phyloP scores from a whole-genome alignment of 2,113 vertebrate species.

The Oreotrochilus melanogaster region DNA sequence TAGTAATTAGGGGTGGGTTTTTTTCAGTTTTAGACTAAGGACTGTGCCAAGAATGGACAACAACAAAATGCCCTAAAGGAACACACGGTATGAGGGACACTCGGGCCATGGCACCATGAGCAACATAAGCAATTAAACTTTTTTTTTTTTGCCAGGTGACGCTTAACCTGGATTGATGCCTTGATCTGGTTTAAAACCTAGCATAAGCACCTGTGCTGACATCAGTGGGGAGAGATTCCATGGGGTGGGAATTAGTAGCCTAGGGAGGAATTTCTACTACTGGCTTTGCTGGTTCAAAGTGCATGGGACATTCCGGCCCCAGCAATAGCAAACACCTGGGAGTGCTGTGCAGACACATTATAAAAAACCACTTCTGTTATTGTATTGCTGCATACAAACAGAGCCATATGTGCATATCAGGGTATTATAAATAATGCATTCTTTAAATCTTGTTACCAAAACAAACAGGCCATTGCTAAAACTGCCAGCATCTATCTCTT shows the following conservation, averaged over 20 bases:
- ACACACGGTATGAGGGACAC: not conserved
- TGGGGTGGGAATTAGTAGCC: not conserved
- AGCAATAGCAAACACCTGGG: not conserved
- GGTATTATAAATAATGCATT: constrained; percentile 52
- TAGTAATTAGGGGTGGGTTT: not conserved
- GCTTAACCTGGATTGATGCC: not conserved
- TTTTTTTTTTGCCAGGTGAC: not conserved
- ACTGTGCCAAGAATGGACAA: not conserved
- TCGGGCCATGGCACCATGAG: not conserved
- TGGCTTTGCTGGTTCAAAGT: not conserved
- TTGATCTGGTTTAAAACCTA: not conserved
- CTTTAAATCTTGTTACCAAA: constrained; percentile 52
- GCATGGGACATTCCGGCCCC: not conserved
- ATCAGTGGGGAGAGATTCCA: not conserved
- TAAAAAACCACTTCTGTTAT: constrained; percentile 5
- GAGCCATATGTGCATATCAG: constrained; percentile 11
- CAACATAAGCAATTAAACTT: not conserved
- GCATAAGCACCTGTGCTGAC: not conserved
- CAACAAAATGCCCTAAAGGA: not conserved
- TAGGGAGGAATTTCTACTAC: not conserved
- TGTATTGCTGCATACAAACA: not conserved
- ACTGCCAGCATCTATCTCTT: constrained; percentile 3
- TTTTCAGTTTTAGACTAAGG: not conserved
- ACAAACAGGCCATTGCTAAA: constrained; percentile 46
- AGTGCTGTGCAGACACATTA: not conserved